Evolutionary conservation across 2,797 vertebrate species (phyloP), one percentile per base, ranked within the genome.

Genomic region (Epinephelus awoara): DNA sequence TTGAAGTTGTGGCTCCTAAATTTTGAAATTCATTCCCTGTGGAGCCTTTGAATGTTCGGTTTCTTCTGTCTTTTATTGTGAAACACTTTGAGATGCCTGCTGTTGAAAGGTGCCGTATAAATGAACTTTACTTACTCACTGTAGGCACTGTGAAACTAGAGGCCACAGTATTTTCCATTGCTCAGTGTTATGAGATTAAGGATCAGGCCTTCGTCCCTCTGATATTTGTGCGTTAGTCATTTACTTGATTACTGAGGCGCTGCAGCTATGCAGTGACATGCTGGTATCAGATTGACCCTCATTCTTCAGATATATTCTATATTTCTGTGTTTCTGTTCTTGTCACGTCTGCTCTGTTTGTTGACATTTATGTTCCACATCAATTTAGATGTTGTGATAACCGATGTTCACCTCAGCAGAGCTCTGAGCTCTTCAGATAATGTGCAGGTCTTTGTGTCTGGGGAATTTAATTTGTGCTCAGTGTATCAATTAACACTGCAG

Each of bases 381-480:
- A 25, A 27, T 65, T 67, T 64, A 66, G 64, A 46, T 75, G 71
- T 75, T 57, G 14, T 61, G 80, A 85, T 84, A 80, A 85, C 62
- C 3, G 12, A 65, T 25, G 17, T 59, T 63, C 38, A 27, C 12
- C 55, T 66, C 38, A 47, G 49, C 50, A 56, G 56, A 70, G 38
- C 76, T 78, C 58, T 19, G 23, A 84, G 79, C 72, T 56, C 1
- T 69, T 77, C 65, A 54, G 85, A 85, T 81, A 69, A 81, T 66
- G 15, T 59, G 44, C 23, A 72, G 67, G 50, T 73, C 52, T 75
- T 76, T 82, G 52, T 77, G 38, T 75, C 51, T 25, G 42, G 17
- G 44, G 72, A 84, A 68, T 77, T 72, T 56, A 76, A 75, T 89
- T 79, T 79, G 65, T 63, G 65, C 52, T 80, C 64, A 59, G 65